phyloP scores from a whole-genome alignment of 2,888 invertebrate genomes.

The Cerceris ruficornis region DNA sequence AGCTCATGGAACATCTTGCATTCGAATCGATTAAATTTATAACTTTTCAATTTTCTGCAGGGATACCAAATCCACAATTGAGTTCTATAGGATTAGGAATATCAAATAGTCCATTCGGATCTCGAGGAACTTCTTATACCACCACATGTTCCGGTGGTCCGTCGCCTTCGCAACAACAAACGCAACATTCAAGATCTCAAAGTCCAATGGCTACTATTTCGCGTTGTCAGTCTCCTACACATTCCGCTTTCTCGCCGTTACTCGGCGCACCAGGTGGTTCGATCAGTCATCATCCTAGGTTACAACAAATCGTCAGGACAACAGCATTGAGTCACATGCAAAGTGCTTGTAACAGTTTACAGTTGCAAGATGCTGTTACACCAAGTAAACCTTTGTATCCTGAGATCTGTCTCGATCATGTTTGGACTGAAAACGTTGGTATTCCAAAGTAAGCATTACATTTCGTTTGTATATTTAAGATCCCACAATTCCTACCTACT shows the following conservation, averaged over 20 bases:
- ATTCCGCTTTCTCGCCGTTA: slow-evolving; percentile 75
- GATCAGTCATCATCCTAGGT: slow-evolving; percentile 71
- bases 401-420: slow-evolving; percentile 92
- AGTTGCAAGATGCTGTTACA: slow-evolving; percentile 69
- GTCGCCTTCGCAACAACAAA: slow-evolving; percentile 73
- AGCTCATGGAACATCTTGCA: not conserved
- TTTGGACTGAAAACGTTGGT: slow-evolving; percentile 91
- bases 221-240: slow-evolving; percentile 80
- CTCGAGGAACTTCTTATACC: slow-evolving; percentile 75
- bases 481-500: slow-evolving; percentile 6
- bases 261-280: slow-evolving; percentile 67
- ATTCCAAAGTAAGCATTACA: slow-evolving; percentile 76
- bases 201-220: slow-evolving; percentile 83
- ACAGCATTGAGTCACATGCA: slow-evolving; percentile 70
- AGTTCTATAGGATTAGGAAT: slow-evolving; percentile 63
- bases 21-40: not conserved
- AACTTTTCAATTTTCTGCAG: slow-evolving; percentile 37
- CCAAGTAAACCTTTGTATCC: slow-evolving; percentile 88
- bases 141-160: slow-evolving; percentile 73
- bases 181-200: slow-evolving; percentile 81
- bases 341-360: slow-evolving; percentile 71
- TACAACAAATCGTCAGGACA: slow-evolving; percentile 76
- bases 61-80: slow-evolving; percentile 71
- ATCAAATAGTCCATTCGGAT: slow-evolving; percentile 74
- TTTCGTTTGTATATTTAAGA: not conserved